phyloP scores from a whole-genome alignment of 2,888 invertebrate species.

The Hermaeophaga mercurialis region DNA sequence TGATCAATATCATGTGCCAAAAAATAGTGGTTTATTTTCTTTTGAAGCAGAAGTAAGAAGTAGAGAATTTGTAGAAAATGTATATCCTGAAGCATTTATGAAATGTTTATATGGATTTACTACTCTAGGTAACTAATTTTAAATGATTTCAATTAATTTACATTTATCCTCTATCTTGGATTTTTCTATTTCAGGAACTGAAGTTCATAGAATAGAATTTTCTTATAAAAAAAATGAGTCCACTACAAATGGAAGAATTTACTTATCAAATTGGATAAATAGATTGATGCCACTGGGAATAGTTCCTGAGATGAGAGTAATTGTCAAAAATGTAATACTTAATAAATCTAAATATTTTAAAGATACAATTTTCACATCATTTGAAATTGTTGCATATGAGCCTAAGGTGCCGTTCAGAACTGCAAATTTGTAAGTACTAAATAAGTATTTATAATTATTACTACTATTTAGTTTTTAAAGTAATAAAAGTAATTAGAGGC shows the following conservation, averaged over 20 bases:
- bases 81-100: slow-evolving; percentile 24
- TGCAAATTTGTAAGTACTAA: slow-evolving; percentile 40
- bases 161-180: too few relatives aligned
- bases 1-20: slow-evolving; percentile 23
- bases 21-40: slow-evolving; percentile 21
- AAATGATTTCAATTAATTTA: too few relatives aligned
- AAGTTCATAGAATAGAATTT: slow-evolving; percentile 24
- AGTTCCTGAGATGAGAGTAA: slow-evolving; percentile 37
- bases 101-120: slow-evolving; percentile 37
- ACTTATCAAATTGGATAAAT: slow-evolving; percentile 39
- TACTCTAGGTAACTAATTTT: slow-evolving; percentile 36
- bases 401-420: slow-evolving; percentile 34
- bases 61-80: slow-evolving; percentile 32
- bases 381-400: slow-evolving; percentile 38
- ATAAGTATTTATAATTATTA: neutral
- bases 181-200: slow-evolving; percentile 7
- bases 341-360: slow-evolving; percentile 40
- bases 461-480: neutral
- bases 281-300: slow-evolving; percentile 38
- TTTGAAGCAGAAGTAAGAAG: slow-evolving; percentile 33
- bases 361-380: slow-evolving; percentile 35
- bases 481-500: too few relatives aligned
- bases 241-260: slow-evolving; percentile 12
- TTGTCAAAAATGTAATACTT: slow-evolving; percentile 33
- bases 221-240: slow-evolving; percentile 22